Base-by-base conservation (phyloP, 2,797 vertebrate species). In the Ispidina picta region DNA sequence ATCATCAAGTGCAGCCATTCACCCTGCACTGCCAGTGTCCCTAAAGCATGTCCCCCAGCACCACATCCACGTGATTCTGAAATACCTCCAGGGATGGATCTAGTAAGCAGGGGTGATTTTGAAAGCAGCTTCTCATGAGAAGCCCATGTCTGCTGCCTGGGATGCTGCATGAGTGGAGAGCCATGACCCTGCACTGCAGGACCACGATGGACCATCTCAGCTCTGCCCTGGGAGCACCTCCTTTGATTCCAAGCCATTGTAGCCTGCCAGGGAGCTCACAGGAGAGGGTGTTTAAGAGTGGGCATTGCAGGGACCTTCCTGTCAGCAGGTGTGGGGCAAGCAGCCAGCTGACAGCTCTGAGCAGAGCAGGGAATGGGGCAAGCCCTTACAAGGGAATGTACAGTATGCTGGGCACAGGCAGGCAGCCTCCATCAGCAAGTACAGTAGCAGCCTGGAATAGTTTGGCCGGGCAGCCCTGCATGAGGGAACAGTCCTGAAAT, bases 351-450 rank as follows among this genome's bases (percentile, higher is more conserved):
- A 74, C 62, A 71, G 33, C 74, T 77, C 29, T 1, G 83, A 92
- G 83, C 74, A 73, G 18, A 84, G 74, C 81, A 52, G 77, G 88
- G 93, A 91, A 89, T 52, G 86, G 94, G 89, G 91, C 92, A 96
- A 92, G 86, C 83, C 92, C 89, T 93, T 96, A 95, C 92, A 94
- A 93, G 94, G 92, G 95, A 95, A 96, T 93, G 94, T 95, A 91
- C 94, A 95, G 95, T 94, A 96, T 94, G 92, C 72, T 1, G 20
- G 93, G 89, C 91, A 90, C 92, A 95, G 21, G 0, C 52, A 55
- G 89, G 82, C 91, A 81, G 66, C 0, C 2, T 62, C 84, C 85
- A 21, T 41, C 89, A 85, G 82, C 82, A 75, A 74, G 92, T 96
- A 95, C 95, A 96, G 95, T 95, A 96, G 83, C 85, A 92, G 95